Conservation (phyloP, 2,888 invertebrate species). For the Lissonota sp. region DNA sequence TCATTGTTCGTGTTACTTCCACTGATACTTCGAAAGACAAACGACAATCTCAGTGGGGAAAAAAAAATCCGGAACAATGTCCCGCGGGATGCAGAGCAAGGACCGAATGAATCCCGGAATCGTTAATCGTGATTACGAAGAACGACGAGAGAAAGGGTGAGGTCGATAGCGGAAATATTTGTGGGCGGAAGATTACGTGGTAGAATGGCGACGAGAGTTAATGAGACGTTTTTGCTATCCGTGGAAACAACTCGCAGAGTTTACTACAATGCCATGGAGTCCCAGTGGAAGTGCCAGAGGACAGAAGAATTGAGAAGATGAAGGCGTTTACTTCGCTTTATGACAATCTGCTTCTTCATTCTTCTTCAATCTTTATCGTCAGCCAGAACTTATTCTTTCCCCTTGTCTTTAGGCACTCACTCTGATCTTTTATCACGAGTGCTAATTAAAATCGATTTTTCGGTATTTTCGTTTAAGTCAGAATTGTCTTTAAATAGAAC, state of each 20-base stretch:
- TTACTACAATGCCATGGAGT: not conserved
- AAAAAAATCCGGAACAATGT: slow-evolving; percentile 39
- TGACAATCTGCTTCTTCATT: too few species aligned
- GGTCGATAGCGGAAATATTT: slow-evolving; percentile 42
- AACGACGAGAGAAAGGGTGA: not conserved
- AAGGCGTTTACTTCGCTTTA: slow-evolving; percentile 11
- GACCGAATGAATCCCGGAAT: slow-evolving; percentile 35
- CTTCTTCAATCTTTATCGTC: too few species aligned
- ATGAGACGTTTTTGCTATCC: slow-evolving; percentile 35
- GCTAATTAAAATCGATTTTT: too few species aligned
- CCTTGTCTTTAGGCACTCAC: too few species aligned
- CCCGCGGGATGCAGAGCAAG: not conserved
- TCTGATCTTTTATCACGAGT: too few species aligned
- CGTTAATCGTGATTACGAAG: slow-evolving; percentile 49
- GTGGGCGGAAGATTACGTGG: slow-evolving; percentile 13
- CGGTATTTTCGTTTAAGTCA: too few species aligned
- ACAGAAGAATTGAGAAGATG: slow-evolving; percentile 45
- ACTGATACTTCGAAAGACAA: slow-evolving; percentile 6
- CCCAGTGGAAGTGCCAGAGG: slow-evolving; percentile 1
- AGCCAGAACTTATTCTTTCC: too few species aligned
- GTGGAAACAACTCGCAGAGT: slow-evolving; percentile 16
- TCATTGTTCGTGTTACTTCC: slow-evolving; percentile 8
- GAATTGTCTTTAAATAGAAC: too few species aligned
- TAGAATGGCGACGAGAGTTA: slow-evolving; percentile 24
- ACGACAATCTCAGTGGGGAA: slow-evolving; percentile 23